Conservation (phyloP, 2,797 vertebrate genomes). For the Thalassophryne amazonica region DNA sequence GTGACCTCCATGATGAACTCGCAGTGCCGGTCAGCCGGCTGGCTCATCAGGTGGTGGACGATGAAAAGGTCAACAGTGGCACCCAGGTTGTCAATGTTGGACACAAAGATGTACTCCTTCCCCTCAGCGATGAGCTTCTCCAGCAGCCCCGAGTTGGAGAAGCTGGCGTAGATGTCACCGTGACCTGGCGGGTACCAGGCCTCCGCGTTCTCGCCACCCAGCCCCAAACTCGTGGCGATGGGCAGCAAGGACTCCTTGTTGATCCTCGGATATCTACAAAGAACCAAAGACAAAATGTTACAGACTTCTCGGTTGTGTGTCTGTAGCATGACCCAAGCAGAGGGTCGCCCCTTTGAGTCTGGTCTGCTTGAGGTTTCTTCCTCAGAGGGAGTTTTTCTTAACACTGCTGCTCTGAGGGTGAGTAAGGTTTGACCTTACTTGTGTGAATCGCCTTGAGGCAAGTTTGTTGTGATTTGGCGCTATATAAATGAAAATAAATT, state of each 20-base stretch:
- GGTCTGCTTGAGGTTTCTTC: too few relatives aligned
- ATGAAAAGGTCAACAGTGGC: constrained; percentile 96
- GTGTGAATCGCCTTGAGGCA: too few relatives aligned
- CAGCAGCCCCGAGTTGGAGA: constrained; percentile 91
- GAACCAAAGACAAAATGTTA: not conserved
- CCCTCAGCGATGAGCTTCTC: constrained; percentile 86
- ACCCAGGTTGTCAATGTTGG: constrained; percentile 98
- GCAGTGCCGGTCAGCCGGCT: constrained; percentile 88
- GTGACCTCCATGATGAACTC: constrained; percentile 99
- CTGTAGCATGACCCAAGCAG: not conserved
- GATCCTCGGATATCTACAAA: constrained; percentile 90
- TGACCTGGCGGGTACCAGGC: constrained; percentile 97
- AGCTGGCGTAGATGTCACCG: constrained; percentile 93
- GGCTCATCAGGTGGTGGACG: constrained; percentile 92
- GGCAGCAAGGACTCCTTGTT: constrained; percentile 96
- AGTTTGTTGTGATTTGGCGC: too few relatives aligned
- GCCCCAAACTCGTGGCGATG: constrained; percentile 82
- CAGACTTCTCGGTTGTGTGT: too few relatives aligned
- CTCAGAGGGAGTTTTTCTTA: too few relatives aligned
- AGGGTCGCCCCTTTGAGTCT: too few relatives aligned
- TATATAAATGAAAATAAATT: too few relatives aligned
- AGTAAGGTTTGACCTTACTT: too few relatives aligned
- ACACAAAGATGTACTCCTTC: constrained; percentile 97
- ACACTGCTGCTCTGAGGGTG: too few relatives aligned
- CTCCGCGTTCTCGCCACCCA: constrained; percentile 85